These are phyloP conservation scores for Plestiodon gilberti DNA, from an alignment of 2,113 vertebrate species.

Conservation along the genomic window DNA sequence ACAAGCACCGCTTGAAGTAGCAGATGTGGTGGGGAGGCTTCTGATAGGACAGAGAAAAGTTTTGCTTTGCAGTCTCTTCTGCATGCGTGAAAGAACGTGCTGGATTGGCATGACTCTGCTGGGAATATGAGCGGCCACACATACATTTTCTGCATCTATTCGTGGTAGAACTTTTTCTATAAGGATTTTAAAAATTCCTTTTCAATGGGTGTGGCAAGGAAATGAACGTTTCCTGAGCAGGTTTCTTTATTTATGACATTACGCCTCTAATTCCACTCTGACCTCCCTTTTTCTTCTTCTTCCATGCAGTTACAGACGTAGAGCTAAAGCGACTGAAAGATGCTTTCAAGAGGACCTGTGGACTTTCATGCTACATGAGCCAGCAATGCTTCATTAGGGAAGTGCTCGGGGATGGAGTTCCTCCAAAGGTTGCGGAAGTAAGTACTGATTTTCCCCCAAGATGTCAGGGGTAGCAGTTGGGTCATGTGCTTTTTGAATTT, in stretches of 20 bases:
- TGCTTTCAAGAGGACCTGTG: conserved; percentile 98
- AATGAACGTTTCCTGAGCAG: not conserved
- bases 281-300: conserved; percentile 29
- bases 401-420: conserved; percentile 96
- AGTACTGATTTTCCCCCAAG: conserved; percentile 36
- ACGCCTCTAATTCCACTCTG: conserved; percentile 21
- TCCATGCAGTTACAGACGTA: conserved; percentile 90
- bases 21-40: not conserved
- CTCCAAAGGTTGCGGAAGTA: conserved; percentile 97
- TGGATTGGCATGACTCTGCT: not conserved
- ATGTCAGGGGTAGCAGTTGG: no score
- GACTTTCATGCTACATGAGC: conserved; percentile 95
- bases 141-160: not conserved
- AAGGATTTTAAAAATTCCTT: not conserved
- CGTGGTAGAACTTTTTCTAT: rapidly evolving
- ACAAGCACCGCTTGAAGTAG: not conserved
- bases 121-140: not conserved
- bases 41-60: not conserved
- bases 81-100: not conserved
- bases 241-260: conserved; percentile 5
- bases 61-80: not conserved
- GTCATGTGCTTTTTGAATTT: not conserved
- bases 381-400: conserved; percentile 98
- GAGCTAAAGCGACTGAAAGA: conserved; percentile 96
- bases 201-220: not conserved